These are phyloP conservation scores for Clepsis dumicolana DNA, from an alignment of 2,888 invertebrate species.

Conservation along the genomic window DNA sequence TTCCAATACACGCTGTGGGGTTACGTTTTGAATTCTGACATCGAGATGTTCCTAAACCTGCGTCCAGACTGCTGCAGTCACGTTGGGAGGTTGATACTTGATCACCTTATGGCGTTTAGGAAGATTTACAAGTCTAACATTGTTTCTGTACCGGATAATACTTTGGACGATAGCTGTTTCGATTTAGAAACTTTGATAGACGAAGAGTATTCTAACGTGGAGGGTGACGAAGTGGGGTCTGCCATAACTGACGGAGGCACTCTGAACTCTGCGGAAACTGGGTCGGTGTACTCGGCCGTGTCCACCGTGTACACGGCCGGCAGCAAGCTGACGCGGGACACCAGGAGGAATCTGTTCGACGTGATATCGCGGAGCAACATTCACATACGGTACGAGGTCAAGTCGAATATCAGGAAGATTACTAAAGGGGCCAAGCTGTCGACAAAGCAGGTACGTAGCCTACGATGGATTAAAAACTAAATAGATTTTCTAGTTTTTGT, in stretches of 20 bases:
- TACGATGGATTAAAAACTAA: not conserved
- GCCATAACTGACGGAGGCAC: conserved; percentile 77
- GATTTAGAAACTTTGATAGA: conserved; percentile 78
- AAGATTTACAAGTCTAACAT: conserved; percentile 77
- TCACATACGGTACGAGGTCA: conserved; percentile 73
- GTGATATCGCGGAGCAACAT: conserved; percentile 75
- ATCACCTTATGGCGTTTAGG: conserved; percentile 83
- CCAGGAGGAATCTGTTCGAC: conserved; percentile 78
- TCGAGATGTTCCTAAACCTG: conserved; percentile 86
- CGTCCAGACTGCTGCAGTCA: conserved; percentile 86
- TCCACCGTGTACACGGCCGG: conserved; percentile 75
- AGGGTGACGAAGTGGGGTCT: conserved; percentile 75
- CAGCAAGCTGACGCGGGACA: conserved; percentile 70
- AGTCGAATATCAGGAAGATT: conserved; percentile 76
- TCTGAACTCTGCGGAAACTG: conserved; percentile 73
- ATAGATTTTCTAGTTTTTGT: not conserved
- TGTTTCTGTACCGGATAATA: conserved; percentile 63
- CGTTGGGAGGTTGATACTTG: conserved; percentile 84
- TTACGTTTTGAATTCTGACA: conserved; percentile 84
- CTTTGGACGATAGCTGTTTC: conserved; percentile 70
- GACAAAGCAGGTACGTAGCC: conserved; percentile 75
- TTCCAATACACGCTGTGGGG: conserved; percentile 86
- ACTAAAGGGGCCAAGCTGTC: conserved; percentile 81
- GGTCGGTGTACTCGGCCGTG: conserved; percentile 73
- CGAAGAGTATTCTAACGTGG: conserved; percentile 80